A percentile compares a stretch with the other conserved stretches of the same genome.
Conservation (phyloP, 2,113 vertebrate genomes). For the Pseudopipra pipra region DNA sequence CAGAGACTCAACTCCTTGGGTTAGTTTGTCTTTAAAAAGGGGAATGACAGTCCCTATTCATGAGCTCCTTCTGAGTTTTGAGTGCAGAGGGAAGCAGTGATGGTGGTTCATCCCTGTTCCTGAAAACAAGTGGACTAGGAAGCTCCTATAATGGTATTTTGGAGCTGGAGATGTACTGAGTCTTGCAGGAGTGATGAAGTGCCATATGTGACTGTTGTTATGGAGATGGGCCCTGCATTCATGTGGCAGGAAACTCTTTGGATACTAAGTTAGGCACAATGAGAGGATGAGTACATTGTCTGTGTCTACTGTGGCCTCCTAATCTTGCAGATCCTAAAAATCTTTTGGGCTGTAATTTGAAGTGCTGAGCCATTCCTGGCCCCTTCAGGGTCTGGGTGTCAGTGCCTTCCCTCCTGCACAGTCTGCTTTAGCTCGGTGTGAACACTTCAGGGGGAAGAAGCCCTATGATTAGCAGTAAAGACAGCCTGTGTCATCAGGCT, state of each 20-base stretch:
- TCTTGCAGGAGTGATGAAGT: conserved; percentile 6
- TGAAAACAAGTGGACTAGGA: background rate
- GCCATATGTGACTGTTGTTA: conserved; percentile 32
- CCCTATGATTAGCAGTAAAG: background rate
- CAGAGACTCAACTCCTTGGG: background rate
- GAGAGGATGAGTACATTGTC: background rate
- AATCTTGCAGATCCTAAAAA: background rate
- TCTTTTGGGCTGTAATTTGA: background rate
- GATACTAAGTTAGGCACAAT: background rate
- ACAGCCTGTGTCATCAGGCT: background rate
- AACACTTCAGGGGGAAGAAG: background rate
- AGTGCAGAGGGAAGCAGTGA: background rate
- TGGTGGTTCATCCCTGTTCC: background rate
- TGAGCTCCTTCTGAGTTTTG: background rate
- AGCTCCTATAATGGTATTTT: background rate
- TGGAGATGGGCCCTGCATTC: background rate
- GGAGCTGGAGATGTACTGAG: background rate
- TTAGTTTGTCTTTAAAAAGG: background rate
- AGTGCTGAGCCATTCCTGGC: background rate
- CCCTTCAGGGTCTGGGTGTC: background rate
- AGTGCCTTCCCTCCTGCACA: background rate
- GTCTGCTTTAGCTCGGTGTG: background rate
- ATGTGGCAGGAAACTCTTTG: background rate
- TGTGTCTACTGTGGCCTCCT: background rate
- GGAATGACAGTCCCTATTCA: background rate